Conservation (phyloP, 2,797 vertebrate genomes). For the Phataginus tetradactyla region DNA sequence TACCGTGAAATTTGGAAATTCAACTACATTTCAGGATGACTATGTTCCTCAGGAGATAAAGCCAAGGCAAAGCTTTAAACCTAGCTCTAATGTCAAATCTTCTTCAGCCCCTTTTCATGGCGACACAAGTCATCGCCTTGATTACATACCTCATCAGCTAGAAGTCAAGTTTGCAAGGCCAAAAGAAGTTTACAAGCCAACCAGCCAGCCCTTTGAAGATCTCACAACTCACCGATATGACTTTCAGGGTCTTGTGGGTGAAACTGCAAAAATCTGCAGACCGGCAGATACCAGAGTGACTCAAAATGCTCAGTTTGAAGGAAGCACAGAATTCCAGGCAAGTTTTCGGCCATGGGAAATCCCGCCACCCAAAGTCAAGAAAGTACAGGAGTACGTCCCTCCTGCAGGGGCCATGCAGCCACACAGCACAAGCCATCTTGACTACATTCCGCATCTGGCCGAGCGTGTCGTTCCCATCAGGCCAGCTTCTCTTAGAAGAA, state of each 20-base stretch:
- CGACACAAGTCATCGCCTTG: conserved; percentile 86
- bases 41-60: conserved; percentile 83
- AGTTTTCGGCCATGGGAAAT: conserved; percentile 88
- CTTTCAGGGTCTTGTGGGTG: conserved; percentile 86
- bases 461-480: conserved; percentile 84
- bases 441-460: conserved; percentile 85
- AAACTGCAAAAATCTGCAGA: conserved; percentile 88
- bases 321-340: conserved; percentile 89
- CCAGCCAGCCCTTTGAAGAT: conserved; percentile 86
- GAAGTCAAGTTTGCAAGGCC: conserved; percentile 79
- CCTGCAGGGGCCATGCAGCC: conserved; percentile 88
- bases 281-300: conserved; percentile 78
- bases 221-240: conserved; percentile 89
- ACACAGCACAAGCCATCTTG: conserved; percentile 85
- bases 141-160: conserved; percentile 85
- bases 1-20: conserved; percentile 88
- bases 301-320: conserved; percentile 83
- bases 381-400: conserved; percentile 82
- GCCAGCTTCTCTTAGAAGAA: conserved; percentile 79
- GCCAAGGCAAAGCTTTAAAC: conserved; percentile 87
- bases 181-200: conserved; percentile 87
- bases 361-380: conserved; percentile 78
- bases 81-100: conserved; percentile 69
- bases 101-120: conserved; percentile 85
- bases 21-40: conserved; percentile 91